Percentiles rank a stretch among this genome's conserved stretches.
Conservation (phyloP, 2,888 invertebrate genomes). For the Oxyscelio sp. region DNA sequence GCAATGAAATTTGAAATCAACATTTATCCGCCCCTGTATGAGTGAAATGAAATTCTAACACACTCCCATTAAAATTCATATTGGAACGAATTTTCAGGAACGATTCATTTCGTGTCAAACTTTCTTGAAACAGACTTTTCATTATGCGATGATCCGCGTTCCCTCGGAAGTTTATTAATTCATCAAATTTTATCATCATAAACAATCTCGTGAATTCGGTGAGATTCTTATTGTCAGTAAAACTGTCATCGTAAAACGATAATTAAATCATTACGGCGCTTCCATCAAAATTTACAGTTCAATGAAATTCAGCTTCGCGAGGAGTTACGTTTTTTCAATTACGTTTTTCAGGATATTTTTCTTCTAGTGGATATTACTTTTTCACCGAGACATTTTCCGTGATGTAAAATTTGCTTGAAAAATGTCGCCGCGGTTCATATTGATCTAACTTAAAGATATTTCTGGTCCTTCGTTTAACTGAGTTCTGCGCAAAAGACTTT, state of each 20-base stretch:
- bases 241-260: conserved; percentile 39
- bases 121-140: conserved; percentile 63
- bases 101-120: conserved; percentile 65
- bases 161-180: conserved; percentile 58
- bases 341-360: neutral
- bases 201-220: conserved; percentile 53
- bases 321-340: conserved; percentile 1
- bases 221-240: conserved; percentile 7
- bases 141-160: conserved; percentile 48
- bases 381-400: neutral
- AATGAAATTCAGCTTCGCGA: neutral
- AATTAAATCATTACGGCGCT: conserved; percentile 36
- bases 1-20: conserved; percentile 8
- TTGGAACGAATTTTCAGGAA: conserved; percentile 39
- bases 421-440: conserved; percentile 46
- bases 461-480: conserved; percentile 3
- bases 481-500: conserved; percentile 10
- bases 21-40: neutral
- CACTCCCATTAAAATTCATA: conserved; percentile 58
- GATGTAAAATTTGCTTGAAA: conserved; percentile 37
- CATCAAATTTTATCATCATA: conserved; percentile 63
- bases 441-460: conserved; percentile 43
- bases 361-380: conserved; percentile 13
- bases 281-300: conserved; percentile 24
- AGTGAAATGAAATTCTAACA: conserved; percentile 49